Evolutionary conservation across 2,888 invertebrate genomes (phyloP).

Genomic region (Papilio elwesi): DNA sequence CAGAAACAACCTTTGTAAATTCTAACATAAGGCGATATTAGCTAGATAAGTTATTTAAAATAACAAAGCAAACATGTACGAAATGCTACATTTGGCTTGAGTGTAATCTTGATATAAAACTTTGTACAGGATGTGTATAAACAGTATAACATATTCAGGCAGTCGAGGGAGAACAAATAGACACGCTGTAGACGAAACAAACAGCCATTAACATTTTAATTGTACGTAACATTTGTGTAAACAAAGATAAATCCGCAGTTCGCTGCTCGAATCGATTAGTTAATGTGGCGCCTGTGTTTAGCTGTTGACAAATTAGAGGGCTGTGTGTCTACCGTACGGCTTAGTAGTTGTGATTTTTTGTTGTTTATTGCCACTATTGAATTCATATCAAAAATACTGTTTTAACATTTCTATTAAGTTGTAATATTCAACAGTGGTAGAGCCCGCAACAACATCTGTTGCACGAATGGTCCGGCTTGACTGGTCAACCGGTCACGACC

Average conservation of each 20-base stretch:
- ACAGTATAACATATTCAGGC: not conserved
- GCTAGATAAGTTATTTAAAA: too few species aligned
- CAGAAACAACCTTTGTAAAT: too few species aligned
- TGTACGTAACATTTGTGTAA: slow-evolving; percentile 6
- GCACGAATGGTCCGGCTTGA: too few species aligned
- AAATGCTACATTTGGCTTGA: not conserved
- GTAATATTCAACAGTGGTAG: too few species aligned
- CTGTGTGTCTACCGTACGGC: not conserved
- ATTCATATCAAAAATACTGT: not conserved
- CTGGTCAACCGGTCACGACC: too few species aligned
- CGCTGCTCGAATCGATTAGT: slow-evolving; percentile 1
- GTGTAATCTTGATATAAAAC: not conserved
- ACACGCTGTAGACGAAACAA: not conserved
- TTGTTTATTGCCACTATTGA: not conserved
- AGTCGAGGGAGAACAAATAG: not conserved
- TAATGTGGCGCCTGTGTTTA: slow-evolving; percentile 13
- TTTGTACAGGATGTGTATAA: not conserved
- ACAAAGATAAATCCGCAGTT: not conserved
- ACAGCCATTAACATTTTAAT: slow-evolving; percentile 10
- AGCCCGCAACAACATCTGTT: too few species aligned
- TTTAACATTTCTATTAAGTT: too few species aligned
- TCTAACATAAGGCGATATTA: too few species aligned
- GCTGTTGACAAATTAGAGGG: slow-evolving; percentile 12
- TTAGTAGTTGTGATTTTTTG: not conserved
- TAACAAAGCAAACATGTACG: too few species aligned